These are phyloP conservation scores for Drosophila trapezifrons DNA, from an alignment of 1,140 invertebrate species.

Conservation along the genomic window DNA sequence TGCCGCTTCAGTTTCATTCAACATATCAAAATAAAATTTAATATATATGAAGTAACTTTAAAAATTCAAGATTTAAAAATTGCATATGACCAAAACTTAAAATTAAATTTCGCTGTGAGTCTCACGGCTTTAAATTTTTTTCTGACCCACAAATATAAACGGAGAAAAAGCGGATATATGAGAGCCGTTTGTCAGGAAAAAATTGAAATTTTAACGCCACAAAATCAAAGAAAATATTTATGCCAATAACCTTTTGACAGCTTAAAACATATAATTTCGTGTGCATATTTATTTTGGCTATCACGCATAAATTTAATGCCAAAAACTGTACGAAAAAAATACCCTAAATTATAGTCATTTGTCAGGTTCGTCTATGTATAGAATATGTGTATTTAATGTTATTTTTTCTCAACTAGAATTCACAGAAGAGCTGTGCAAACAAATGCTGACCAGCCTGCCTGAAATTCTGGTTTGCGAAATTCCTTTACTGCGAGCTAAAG, in stretches of 20 bases:
- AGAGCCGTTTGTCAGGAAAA: slow-evolving; percentile 23
- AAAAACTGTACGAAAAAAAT: slow-evolving; percentile 33
- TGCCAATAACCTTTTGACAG: slow-evolving; percentile 44
- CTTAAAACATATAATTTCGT: slow-evolving; percentile 49
- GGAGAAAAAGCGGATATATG: not conserved
- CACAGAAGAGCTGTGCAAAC: slow-evolving; percentile 49
- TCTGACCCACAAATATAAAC: slow-evolving; percentile 1
- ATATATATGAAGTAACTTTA: not conserved
- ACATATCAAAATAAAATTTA: not conserved
- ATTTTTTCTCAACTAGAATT: slow-evolving; percentile 22
- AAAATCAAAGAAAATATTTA: slow-evolving; percentile 74
- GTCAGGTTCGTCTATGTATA: slow-evolving; percentile 19
- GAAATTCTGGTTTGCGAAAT: slow-evolving; percentile 41
- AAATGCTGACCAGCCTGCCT: slow-evolving; percentile 38
- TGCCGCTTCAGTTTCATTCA: too few species aligned
- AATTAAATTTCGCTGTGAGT: not conserved
- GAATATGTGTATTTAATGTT: slow-evolving; percentile 3
- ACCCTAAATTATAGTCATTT: slow-evolving; percentile 41
- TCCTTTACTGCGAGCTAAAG: slow-evolving; percentile 11
- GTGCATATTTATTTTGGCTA: slow-evolving; percentile 54
- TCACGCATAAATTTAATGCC: slow-evolving; percentile 54
- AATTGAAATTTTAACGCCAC: slow-evolving; percentile 58
- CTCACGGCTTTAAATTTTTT: slow-evolving; percentile 7
- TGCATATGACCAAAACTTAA: not conserved
- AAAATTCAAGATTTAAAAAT: not conserved